These are phyloP conservation scores for Tadarida brasiliensis DNA, from an alignment of 2,797 vertebrate genomes.

Conservation along the genomic window DNA sequence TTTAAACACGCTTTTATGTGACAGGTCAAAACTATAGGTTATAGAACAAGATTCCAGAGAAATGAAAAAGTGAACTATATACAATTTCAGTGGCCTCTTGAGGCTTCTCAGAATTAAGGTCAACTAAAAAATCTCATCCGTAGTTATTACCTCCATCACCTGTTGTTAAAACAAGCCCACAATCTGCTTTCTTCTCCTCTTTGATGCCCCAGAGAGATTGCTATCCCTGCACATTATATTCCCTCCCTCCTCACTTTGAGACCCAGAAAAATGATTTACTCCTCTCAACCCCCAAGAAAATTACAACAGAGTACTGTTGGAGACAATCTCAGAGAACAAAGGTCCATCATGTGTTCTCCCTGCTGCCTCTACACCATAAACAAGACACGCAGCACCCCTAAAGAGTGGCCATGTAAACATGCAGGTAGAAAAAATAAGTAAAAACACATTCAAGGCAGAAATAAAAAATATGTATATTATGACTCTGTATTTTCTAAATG, in stretches of 20 bases:
- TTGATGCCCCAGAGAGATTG: background rate
- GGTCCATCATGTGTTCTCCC: background rate
- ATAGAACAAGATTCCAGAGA: constrained; percentile 55
- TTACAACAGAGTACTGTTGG: background rate
- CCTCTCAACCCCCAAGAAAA: background rate
- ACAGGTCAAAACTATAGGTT: constrained; percentile 33
- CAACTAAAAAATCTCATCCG: background rate
- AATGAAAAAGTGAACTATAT: constrained; percentile 55
- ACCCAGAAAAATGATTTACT: constrained; percentile 1
- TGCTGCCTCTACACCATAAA: background rate
- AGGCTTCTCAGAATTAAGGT: constrained; percentile 53
- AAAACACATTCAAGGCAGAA: background rate
- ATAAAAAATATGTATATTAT: background rate
- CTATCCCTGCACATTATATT: background rate
- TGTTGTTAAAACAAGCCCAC: background rate
- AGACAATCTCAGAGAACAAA: background rate
- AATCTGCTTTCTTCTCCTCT: background rate
- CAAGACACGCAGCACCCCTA: background rate
- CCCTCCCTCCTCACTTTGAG: background rate
- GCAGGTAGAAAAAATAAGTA: background rate
- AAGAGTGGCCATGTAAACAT: background rate
- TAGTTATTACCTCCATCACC: constrained; percentile 31
- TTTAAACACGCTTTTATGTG: constrained; percentile 43
- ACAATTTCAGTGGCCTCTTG: constrained; percentile 1
- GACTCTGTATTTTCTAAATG: background rate